phyloP scores from a whole-genome alignment of 2,113 vertebrate genomes.

The Amphiprion percula region DNA sequence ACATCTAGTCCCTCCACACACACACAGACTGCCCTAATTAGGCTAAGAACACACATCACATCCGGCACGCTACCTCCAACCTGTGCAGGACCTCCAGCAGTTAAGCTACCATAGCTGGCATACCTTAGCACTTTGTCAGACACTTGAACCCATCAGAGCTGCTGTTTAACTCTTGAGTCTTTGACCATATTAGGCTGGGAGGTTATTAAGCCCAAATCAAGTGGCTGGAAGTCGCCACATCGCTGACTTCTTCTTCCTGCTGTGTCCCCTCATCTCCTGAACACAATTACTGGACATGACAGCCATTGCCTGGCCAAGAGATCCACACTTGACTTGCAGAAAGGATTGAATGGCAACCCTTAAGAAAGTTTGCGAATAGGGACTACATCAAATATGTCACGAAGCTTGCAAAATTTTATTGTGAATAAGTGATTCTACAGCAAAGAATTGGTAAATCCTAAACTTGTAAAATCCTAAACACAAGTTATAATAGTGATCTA shows the following conservation, averaged over 20 bases:
- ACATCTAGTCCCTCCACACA: slow-evolving; percentile 31
- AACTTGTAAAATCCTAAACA: too few relatives aligned
- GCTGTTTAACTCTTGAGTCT: slow-evolving; percentile 53
- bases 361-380: neutral
- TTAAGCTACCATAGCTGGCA: slow-evolving; percentile 72
- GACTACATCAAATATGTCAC: neutral
- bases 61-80: slow-evolving; percentile 61
- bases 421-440: neutral
- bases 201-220: slow-evolving; percentile 47
- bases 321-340: slow-evolving; percentile 22
- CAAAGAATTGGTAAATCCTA: too few relatives aligned
- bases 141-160: slow-evolving; percentile 48
- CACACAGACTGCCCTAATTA: slow-evolving; percentile 81
- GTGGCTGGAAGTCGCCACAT: slow-evolving; percentile 50
- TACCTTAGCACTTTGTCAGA: slow-evolving; percentile 74
- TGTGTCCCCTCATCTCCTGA: slow-evolving; percentile 42
- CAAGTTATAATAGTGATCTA: too few relatives aligned
- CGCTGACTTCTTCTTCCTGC: slow-evolving; percentile 20
- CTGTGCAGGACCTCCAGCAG: slow-evolving; percentile 70
- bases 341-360: slow-evolving; percentile 12
- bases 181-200: slow-evolving; percentile 71
- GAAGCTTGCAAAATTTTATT: slow-evolving; percentile 4
- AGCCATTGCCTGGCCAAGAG: slow-evolving; percentile 16
- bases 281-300: slow-evolving; percentile 44
- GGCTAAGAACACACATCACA: slow-evolving; percentile 72